phyloP scores from a whole-genome alignment of 2,113 vertebrate species.

The Variabilichromis moorii region DNA sequence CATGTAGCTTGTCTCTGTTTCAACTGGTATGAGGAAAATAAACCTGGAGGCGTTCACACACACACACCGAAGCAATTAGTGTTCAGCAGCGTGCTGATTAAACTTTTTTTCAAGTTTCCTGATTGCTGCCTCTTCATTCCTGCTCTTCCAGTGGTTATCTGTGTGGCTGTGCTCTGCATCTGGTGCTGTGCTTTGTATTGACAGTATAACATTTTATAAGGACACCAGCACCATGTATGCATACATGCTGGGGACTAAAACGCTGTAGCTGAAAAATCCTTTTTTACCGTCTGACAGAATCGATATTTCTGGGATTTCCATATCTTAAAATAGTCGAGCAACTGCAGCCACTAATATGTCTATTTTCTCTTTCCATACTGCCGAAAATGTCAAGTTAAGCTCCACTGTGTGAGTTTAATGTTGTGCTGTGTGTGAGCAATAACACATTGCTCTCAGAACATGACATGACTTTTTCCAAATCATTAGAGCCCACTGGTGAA shows the following conservation, averaged over 20 bases:
- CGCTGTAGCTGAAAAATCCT: not conserved
- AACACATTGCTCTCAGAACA: not conserved
- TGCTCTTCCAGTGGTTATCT: not conserved
- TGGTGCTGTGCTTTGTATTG: not conserved
- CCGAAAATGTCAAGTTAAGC: slow-evolving; percentile 3
- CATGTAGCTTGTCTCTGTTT: not conserved
- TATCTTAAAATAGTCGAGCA: not conserved
- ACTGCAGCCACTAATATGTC: not conserved
- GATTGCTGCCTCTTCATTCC: not conserved
- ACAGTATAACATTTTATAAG: not conserved
- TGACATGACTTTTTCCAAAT: slow-evolving; percentile 14
- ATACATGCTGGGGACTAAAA: not conserved
- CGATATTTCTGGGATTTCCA: not conserved
- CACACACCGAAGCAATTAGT: not conserved
- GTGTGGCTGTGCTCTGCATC: not conserved
- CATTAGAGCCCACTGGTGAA: not conserved
- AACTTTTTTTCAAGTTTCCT: not conserved
- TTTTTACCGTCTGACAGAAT: not conserved
- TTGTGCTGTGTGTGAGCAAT: not conserved
- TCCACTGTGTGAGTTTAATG: not conserved
- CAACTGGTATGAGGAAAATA: not conserved
- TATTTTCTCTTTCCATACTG: not conserved
- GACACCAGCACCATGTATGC: not conserved
- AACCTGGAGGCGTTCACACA: not conserved
- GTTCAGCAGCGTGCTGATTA: not conserved